phyloP scores from a whole-genome alignment of 2,888 invertebrate genomes.

The Cantharis flavilabris region DNA sequence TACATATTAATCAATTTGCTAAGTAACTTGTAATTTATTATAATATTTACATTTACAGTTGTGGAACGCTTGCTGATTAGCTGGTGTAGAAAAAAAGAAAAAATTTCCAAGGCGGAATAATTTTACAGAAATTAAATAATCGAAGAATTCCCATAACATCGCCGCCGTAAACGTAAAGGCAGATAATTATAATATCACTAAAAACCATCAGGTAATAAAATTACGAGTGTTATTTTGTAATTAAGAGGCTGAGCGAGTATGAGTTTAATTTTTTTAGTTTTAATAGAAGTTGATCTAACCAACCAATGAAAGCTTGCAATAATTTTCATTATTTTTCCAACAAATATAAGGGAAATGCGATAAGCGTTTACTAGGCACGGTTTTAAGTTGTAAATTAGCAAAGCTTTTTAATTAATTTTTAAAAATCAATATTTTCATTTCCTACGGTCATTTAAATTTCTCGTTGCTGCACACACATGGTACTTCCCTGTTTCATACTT shows the following conservation, averaged over 20 bases:
- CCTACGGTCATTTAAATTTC: neutral
- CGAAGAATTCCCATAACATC: conserved; percentile 11
- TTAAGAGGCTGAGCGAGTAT: neutral
- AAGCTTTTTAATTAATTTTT: neutral
- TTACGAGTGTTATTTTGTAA: neutral
- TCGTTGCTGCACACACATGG: neutral
- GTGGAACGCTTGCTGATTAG: neutral
- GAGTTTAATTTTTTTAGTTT: neutral
- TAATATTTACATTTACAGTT: neutral
- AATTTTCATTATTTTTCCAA: neutral
- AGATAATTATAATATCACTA: conserved; percentile 14
- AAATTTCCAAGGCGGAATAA: neutral
- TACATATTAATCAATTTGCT: neutral
- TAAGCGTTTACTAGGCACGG: neutral
- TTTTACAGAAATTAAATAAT: neutral
- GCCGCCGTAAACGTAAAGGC: conserved; percentile 2
- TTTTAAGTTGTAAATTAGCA: neutral
- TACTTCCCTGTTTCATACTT: neutral
- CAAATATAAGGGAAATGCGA: neutral
- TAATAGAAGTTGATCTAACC: neutral
- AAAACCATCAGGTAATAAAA: conserved; percentile 9
- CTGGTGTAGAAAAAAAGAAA: neutral
- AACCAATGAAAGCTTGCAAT: neutral
- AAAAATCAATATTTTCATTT: neutral
- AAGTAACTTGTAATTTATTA: neutral